Evolutionary conservation across 2,113 vertebrate genomes (phyloP).

Genomic region (Urocynchramus pylzowi): DNA sequence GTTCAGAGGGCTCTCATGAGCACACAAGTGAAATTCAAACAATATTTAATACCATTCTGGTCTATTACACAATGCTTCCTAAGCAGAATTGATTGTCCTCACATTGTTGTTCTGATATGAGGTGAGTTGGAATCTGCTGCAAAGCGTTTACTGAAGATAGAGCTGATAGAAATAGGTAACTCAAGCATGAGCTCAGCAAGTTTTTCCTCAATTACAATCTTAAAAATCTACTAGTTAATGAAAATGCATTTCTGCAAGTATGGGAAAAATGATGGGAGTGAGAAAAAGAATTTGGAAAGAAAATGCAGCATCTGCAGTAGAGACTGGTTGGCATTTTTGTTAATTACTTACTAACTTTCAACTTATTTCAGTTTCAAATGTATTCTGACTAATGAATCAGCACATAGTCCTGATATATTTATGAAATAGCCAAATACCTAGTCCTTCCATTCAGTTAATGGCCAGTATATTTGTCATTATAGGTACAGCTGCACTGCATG

Average conservation of each 20-base stretch:
- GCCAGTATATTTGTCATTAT: not conserved
- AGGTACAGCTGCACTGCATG: not conserved
- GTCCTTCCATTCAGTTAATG: not conserved
- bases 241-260: not conserved
- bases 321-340: not conserved
- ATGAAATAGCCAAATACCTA: not conserved
- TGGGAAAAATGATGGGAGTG: not conserved
- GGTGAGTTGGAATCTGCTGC: not conserved
- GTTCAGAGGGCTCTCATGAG: not conserved
- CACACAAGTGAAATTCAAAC: not conserved
- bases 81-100: not conserved
- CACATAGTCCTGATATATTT: not conserved
- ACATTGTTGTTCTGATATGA: not conserved
- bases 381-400: not conserved
- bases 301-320: not conserved
- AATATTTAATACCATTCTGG: not conserved
- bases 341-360: not conserved
- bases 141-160: not conserved
- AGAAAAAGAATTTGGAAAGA: not conserved
- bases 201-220: not conserved
- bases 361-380: not conserved
- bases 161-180: not conserved
- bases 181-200: not conserved
- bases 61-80: not conserved
- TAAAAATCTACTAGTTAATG: not conserved